Conservation (phyloP, 2,797 vertebrate species). For the Strix occidentalis region DNA sequence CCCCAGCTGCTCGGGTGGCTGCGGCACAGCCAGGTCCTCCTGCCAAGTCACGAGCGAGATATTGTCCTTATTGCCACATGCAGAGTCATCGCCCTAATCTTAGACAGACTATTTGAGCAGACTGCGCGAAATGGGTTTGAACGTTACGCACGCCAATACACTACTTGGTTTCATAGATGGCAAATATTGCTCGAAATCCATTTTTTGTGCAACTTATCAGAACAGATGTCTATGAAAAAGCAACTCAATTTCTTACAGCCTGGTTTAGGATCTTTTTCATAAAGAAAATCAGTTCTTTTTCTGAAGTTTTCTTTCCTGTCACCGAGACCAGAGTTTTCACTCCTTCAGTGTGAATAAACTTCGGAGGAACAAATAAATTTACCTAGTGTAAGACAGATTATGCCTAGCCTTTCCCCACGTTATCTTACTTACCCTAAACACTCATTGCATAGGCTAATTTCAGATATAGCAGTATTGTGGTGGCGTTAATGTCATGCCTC, state of each 20-base stretch:
- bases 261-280: neutral
- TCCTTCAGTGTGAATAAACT: neutral
- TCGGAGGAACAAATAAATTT: neutral
- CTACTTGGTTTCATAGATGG: neutral
- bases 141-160: accelerated
- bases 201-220: neutral
- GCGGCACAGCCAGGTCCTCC: constrained; percentile 61
- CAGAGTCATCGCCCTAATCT: neutral
- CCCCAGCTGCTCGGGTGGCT: constrained; percentile 5
- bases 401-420: neutral
- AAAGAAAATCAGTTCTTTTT: neutral
- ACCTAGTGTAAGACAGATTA: neutral
- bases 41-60: constrained; percentile 39
- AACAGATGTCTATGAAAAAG: neutral
- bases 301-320: neutral
- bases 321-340: neutral
- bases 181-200: neutral
- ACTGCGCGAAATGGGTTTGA: accelerated
- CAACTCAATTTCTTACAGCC: neutral
- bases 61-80: neutral
- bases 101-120: neutral
- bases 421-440: neutral
- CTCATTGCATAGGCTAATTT: neutral
- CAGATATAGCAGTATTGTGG: neutral
- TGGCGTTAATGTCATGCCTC: neutral